Percentiles rank a stretch among this genome's conserved stretches.
Evolutionary conservation across 2,888 invertebrate species (phyloP).

Genomic region (Toxonevra muliebris): DNA sequence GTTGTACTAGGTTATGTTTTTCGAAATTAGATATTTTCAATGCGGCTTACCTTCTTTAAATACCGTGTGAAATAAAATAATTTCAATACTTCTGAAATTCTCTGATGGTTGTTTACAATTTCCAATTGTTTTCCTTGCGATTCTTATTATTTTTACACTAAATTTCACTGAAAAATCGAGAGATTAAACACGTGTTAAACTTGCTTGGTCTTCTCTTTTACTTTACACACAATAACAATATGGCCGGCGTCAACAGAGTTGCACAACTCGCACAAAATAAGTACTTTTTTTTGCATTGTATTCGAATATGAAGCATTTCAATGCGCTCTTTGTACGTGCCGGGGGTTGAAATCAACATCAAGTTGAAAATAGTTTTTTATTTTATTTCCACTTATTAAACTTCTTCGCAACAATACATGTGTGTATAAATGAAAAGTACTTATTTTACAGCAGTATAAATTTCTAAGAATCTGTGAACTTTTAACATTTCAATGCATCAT

Average conservation of each 20-base stretch:
- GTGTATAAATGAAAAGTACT: too few species aligned
- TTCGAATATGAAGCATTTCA: too few species aligned
- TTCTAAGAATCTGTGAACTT: too few species aligned
- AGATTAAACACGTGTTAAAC: conserved; percentile 63
- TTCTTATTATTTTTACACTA: conserved; percentile 34
- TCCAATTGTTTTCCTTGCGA: conserved; percentile 38
- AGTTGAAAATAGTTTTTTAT: too few species aligned
- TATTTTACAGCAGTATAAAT: too few species aligned
- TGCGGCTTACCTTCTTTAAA: conserved; percentile 40
- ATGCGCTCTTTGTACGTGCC: too few species aligned
- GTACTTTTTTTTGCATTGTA: too few species aligned
- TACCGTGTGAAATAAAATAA: conserved; percentile 45
- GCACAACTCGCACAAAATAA: conserved; percentile 5
- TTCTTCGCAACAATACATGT: too few species aligned
- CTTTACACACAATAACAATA: conserved; percentile 51
- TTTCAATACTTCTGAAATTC: conserved; percentile 38
- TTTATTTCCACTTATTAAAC: too few species aligned
- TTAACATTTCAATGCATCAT: too few species aligned
- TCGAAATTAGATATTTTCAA: conserved; percentile 14
- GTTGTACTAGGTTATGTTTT: conserved; percentile 45
- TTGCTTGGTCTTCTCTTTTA: conserved; percentile 36
- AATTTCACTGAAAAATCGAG: conserved; percentile 40
- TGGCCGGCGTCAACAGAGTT: conserved; percentile 45
- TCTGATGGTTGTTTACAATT: conserved; percentile 31
- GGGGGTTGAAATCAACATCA: too few species aligned